Evolutionary conservation across 1,140 invertebrate species (phyloP).

Genomic region (Drosophila burlai): DNA sequence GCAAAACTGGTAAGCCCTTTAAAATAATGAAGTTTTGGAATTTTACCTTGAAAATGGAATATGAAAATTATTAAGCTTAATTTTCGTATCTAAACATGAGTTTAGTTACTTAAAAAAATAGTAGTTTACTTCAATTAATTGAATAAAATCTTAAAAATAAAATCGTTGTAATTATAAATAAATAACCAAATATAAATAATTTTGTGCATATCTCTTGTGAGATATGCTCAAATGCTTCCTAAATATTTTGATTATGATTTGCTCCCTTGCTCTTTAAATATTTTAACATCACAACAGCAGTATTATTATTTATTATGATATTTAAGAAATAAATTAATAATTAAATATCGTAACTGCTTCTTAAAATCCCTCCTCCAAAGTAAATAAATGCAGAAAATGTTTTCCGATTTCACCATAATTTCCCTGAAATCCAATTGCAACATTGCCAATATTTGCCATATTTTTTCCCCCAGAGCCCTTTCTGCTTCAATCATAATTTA

Average conservation of each 20-base stretch:
- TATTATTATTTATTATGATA: too few species aligned
- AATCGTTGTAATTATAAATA: too few species aligned
- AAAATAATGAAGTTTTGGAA: background rate
- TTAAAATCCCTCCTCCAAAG: background rate
- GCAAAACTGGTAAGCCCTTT: background rate
- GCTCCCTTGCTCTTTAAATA: too few species aligned
- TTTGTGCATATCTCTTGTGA: too few species aligned
- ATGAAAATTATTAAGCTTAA: background rate
- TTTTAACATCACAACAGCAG: too few species aligned
- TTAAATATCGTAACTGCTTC: background rate
- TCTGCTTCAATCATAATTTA: conserved; percentile 29
- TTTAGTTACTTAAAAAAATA: background rate
- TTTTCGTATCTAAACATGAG: background rate
- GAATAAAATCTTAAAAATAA: too few species aligned
- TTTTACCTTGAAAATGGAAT: background rate
- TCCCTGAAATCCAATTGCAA: background rate
- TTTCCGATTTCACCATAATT: background rate
- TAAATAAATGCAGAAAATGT: background rate
- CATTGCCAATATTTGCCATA: conserved; percentile 1
- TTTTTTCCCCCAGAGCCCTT: conserved; percentile 9
- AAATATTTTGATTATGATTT: background rate
- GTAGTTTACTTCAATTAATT: too few species aligned
- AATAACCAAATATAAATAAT: too few species aligned
- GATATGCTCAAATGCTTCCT: background rate
- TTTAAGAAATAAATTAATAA: too few species aligned